Conservation (phyloP, 2,797 vertebrate genomes). For the Nannoperca australis region DNA sequence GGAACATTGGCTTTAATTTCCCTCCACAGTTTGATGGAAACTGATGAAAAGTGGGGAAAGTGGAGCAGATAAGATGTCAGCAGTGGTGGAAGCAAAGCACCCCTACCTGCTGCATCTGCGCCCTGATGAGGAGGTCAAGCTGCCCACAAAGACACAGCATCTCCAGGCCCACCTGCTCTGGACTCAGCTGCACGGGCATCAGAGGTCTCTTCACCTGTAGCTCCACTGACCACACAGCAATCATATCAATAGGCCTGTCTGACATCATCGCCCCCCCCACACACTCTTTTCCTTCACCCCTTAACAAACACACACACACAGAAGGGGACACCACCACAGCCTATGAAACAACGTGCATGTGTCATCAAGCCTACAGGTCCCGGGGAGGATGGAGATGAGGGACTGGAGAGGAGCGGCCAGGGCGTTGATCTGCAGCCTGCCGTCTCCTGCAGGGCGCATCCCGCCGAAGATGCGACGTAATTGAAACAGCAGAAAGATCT, state of each 20-base stretch:
- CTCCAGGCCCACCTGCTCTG: slow-evolving; percentile 88
- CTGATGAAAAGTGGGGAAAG: background rate
- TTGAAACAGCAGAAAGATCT: background rate
- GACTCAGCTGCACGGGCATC: slow-evolving; percentile 84
- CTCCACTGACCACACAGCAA: slow-evolving; percentile 80
- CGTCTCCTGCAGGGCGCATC: background rate
- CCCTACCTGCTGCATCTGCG: slow-evolving; percentile 86
- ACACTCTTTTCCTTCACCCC: no score
- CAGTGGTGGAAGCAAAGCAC: background rate
- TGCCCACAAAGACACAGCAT: slow-evolving; percentile 88
- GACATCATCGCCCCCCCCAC: background rate
- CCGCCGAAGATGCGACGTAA: background rate
- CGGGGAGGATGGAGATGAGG: background rate
- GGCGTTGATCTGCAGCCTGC: no score
- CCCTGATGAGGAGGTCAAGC: slow-evolving; percentile 87
- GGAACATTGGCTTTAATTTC: background rate
- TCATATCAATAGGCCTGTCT: slow-evolving; percentile 22
- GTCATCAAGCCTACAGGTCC: slow-evolving; percentile 19
- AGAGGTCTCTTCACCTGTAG: slow-evolving; percentile 87
- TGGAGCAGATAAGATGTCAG: background rate
- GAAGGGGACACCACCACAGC: background rate
- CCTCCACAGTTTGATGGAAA: background rate
- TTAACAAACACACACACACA: background rate
- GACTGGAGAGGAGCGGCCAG: slow-evolving; percentile 54
- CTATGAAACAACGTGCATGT: background rate